Conservation (phyloP, 1,140 invertebrate species). For the Goniozus legneri region DNA sequence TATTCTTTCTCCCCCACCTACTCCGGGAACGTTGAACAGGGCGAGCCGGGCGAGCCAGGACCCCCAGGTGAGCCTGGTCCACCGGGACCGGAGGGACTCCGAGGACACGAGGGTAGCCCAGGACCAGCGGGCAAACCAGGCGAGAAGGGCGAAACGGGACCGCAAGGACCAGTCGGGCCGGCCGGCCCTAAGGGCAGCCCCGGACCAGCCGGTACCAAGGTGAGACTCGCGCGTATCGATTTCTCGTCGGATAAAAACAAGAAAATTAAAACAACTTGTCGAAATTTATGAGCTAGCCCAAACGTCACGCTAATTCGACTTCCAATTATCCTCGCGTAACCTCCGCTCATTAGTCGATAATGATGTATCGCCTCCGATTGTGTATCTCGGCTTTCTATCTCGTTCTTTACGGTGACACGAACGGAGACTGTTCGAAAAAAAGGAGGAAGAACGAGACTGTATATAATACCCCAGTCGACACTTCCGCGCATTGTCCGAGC, state of each 20-base stretch:
- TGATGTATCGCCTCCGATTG: too few relatives aligned
- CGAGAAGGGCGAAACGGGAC: conserved; percentile 61
- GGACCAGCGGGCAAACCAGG: conserved; percentile 72
- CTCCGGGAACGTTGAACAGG: conserved; percentile 57
- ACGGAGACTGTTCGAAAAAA: too few relatives aligned
- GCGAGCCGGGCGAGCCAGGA: conserved; percentile 86
- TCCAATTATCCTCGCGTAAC: neutral
- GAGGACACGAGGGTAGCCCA: conserved; percentile 78
- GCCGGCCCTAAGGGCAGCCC: conserved; percentile 66
- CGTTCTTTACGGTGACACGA: too few relatives aligned
- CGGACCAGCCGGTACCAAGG: conserved; percentile 67
- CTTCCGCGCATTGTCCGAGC: too few relatives aligned
- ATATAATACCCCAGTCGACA: too few relatives aligned
- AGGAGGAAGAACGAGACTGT: too few relatives aligned
- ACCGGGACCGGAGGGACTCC: conserved; percentile 68
- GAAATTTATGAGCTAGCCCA: too few relatives aligned
- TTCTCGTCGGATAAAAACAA: too few relatives aligned
- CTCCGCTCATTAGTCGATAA: conserved; percentile 2
- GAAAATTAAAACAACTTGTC: too few relatives aligned
- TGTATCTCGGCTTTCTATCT: too few relatives aligned
- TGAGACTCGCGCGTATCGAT: conserved; percentile 49
- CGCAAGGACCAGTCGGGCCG: conserved; percentile 66
- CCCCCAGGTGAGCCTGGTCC: conserved; percentile 82
- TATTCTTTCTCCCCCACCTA: too few relatives aligned
- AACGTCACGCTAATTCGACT: too few relatives aligned